Percentiles rank a stretch among this genome's conserved stretches.
These are phyloP conservation scores for Poeciliopsis retropinna DNA, from an alignment of 2,113 vertebrate genomes.

Conservation along the genomic window DNA sequence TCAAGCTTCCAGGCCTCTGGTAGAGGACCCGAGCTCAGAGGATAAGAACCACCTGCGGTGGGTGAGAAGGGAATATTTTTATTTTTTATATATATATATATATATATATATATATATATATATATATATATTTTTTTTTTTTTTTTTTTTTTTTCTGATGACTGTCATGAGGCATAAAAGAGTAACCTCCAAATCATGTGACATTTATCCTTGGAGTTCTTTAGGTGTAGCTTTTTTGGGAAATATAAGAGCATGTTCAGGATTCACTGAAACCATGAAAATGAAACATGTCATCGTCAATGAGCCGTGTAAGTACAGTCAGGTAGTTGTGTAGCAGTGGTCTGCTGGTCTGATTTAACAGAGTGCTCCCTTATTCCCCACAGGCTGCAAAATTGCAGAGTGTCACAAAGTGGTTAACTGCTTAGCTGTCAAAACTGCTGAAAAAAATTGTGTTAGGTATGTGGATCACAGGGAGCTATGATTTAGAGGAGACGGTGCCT, in stretches of 20 bases:
- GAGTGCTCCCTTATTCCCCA: conserved; percentile 28
- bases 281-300: conserved; percentile 46
- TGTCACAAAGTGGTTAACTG: conserved; percentile 24
- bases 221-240: conserved; percentile 21
- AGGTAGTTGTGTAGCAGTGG: conserved; percentile 26
- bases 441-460: conserved; percentile 2
- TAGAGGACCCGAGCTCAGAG: too few relatives aligned
- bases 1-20: too few relatives aligned
- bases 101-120: too few relatives aligned
- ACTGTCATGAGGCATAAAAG: conserved; percentile 17
- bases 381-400: conserved; percentile 2
- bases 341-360: conserved; percentile 30
- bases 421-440: conserved; percentile 37
- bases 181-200: conserved; percentile 6
- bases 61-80: too few relatives aligned
- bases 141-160: conserved; percentile 10
- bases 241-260: conserved; percentile 10
- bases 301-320: conserved; percentile 22
- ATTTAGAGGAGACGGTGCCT: neutral
- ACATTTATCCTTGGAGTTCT: conserved; percentile 14
- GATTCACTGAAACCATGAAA: conserved; percentile 31
- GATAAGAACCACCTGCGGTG: too few relatives aligned
- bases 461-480: neutral
- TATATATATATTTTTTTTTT: conserved; percentile 12
- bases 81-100: too few relatives aligned